phyloP scores from a whole-genome alignment of 2,113 vertebrate species.

The Atrichornis clamosus region DNA sequence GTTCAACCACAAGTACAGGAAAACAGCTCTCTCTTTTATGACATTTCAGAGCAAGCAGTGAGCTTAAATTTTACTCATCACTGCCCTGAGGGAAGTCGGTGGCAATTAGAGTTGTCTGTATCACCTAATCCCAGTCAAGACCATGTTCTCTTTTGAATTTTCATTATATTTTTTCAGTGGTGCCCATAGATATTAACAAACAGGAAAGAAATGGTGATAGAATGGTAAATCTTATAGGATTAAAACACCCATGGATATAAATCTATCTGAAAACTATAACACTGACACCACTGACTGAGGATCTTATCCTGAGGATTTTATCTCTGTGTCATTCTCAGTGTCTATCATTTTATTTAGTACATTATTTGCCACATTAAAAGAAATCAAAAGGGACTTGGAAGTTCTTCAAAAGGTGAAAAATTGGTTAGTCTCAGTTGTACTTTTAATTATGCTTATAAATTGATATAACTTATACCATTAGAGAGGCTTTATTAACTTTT shows the following conservation, averaged over 20 bases:
- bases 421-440: neutral
- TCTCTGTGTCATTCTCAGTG: neutral
- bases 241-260: neutral
- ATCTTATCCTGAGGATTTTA: neutral
- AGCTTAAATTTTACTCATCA: neutral
- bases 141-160: neutral
- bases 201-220: neutral
- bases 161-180: neutral
- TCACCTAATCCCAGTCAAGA: constrained; percentile 2
- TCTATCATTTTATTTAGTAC: neutral
- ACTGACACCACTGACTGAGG: neutral
- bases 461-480: neutral
- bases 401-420: constrained; percentile 27
- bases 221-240: neutral
- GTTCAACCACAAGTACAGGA: neutral
- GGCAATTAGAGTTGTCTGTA: neutral
- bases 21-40: neutral
- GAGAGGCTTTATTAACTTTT: constrained; percentile 23
- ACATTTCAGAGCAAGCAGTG: neutral
- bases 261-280: neutral
- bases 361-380: neutral
- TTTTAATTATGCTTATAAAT: constrained; percentile 45
- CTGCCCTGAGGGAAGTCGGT: neutral
- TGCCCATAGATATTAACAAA: neutral
- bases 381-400: neutral